Evolutionary conservation across 2,113 vertebrate genomes (phyloP).

Genomic region (Indri indri): DNA sequence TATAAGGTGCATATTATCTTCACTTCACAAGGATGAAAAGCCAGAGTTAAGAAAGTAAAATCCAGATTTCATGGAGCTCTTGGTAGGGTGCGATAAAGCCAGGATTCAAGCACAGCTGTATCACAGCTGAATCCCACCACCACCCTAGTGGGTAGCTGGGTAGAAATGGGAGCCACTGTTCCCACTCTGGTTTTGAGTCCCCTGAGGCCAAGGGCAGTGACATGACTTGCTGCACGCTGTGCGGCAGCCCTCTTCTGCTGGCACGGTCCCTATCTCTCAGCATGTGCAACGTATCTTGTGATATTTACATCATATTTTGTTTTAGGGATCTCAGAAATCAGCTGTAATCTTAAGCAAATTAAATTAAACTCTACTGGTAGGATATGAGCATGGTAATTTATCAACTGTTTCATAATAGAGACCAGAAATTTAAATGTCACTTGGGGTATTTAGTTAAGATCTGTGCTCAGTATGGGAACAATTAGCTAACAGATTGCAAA

Average conservation of each 20-base stretch:
- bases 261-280: not conserved
- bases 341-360: conserved; percentile 26
- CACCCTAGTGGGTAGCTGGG: not conserved
- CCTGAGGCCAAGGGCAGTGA: not conserved
- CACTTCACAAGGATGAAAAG: not conserved
- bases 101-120: not conserved
- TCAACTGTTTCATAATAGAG: conserved; percentile 51
- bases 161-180: not conserved
- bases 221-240: not conserved
- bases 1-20: not conserved
- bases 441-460: conserved; percentile 29
- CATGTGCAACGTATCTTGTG: not conserved
- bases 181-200: not conserved
- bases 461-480: conserved; percentile 60
- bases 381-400: conserved; percentile 35
- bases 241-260: not conserved
- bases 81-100: not conserved
- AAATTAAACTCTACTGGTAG: conserved; percentile 24
- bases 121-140: not conserved
- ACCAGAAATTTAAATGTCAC: conserved; percentile 48
- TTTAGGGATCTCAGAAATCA: not conserved
- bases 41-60: not conserved
- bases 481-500: conserved; percentile 57
- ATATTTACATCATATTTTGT: not conserved
- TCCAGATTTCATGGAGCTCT: not conserved